phyloP scores from a whole-genome alignment of 2,888 invertebrate species.

The Netelia virgata region DNA sequence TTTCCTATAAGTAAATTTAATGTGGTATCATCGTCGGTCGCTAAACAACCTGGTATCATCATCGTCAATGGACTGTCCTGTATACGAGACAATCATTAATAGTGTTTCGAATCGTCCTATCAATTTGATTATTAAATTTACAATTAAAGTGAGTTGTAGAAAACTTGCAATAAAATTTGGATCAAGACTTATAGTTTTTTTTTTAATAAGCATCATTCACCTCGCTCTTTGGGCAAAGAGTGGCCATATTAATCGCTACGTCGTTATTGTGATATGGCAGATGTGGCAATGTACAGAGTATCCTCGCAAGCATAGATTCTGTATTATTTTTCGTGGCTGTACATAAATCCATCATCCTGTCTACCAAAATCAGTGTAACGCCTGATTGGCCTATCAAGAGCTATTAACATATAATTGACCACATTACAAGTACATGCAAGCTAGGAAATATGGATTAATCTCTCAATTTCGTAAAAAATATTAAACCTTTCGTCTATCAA shows the following conservation, averaged over 20 bases:
- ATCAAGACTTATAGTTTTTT: no score
- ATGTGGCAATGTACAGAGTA: slow-evolving; percentile 87
- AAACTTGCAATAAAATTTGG: no score
- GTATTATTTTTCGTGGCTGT: slow-evolving; percentile 87
- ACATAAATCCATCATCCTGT: slow-evolving; percentile 89
- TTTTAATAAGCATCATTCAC: slow-evolving; percentile 64
- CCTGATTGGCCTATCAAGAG: slow-evolving; percentile 75
- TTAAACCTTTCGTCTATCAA: slow-evolving; percentile 86
- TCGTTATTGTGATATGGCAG: slow-evolving; percentile 89
- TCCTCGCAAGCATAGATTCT: slow-evolving; percentile 88
- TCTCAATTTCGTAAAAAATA: slow-evolving; percentile 75
- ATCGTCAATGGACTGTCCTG: slow-evolving; percentile 76
- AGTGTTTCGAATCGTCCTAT: not conserved
- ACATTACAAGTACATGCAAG: not conserved
- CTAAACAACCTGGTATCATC: slow-evolving; percentile 81
- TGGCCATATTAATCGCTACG: slow-evolving; percentile 89
- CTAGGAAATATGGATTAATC: slow-evolving; percentile 75
- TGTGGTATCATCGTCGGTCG: slow-evolving; percentile 76
- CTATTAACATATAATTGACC: slow-evolving; percentile 85
- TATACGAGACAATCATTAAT: slow-evolving; percentile 39
- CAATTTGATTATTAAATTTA: slow-evolving; percentile 26
- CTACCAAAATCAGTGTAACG: slow-evolving; percentile 87
- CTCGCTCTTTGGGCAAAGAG: slow-evolving; percentile 84
- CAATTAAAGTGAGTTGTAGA: no score
- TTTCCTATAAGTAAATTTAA: slow-evolving; percentile 79